These are phyloP conservation scores for Prosopocoilus inquinatus DNA, from an alignment of 2,888 invertebrate species.

Conservation along the genomic window DNA sequence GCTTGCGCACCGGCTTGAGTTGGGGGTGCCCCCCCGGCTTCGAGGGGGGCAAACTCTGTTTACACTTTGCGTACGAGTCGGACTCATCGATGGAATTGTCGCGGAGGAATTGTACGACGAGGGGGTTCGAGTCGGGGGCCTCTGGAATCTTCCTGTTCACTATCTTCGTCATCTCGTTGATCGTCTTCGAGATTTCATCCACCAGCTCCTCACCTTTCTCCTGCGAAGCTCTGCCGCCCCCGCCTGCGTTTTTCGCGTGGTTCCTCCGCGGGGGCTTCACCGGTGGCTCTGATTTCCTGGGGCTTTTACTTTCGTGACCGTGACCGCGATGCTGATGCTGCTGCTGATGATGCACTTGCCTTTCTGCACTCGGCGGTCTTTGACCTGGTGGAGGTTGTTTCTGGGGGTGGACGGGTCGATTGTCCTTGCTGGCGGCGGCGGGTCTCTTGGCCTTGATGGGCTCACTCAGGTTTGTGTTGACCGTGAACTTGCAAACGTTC, in stretches of 20 bases:
- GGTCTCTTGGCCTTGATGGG: conserved; percentile 46
- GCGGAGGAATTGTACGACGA: conserved; percentile 43
- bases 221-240: not conserved
- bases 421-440: too few relatives aligned
- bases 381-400: not conserved
- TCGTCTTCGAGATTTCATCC: conserved; percentile 9
- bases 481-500: conserved; percentile 84
- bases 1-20: not conserved
- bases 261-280: conserved; percentile 28
- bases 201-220: not conserved
- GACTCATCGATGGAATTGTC: conserved; percentile 39
- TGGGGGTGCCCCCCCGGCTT: not conserved
- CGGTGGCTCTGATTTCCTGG: conserved; percentile 10
- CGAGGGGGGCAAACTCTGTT: conserved; percentile 18
- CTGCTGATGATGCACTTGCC: too few relatives aligned
- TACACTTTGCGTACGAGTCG: conserved; percentile 18
- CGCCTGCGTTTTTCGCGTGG: conserved; percentile 8
- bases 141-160: conserved; percentile 7
- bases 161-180: conserved; percentile 7
- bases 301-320: not conserved
- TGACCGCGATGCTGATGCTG: conserved; percentile 5
- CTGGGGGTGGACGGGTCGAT: conserved; percentile 4
- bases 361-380: not conserved
- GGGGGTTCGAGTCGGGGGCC: conserved; percentile 25
- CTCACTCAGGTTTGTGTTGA: conserved; percentile 46